phyloP scores from a whole-genome alignment of 2,888 invertebrate species.

The Meghimatium bilineatum region DNA sequence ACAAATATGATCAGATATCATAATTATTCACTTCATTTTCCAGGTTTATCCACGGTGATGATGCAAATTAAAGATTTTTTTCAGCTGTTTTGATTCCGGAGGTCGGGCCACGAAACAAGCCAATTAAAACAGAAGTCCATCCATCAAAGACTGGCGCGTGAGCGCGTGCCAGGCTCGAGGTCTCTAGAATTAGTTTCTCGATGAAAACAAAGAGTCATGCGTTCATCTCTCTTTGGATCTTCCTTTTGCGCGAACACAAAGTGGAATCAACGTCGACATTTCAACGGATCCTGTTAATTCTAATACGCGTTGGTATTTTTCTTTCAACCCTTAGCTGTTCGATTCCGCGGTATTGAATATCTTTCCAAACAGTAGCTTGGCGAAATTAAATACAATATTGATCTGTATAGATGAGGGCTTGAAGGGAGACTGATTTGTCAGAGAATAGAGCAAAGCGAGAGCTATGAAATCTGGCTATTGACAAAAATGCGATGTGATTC shows the following conservation, averaged over 20 bases:
- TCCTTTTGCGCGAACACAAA: slow-evolving; percentile 25
- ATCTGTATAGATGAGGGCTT: slow-evolving; percentile 21
- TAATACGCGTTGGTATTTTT: slow-evolving; percentile 31
- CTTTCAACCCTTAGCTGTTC: slow-evolving; percentile 4
- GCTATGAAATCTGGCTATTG: neutral
- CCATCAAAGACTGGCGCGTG: slow-evolving; percentile 25
- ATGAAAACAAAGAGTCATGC: slow-evolving; percentile 34
- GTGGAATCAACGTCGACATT: slow-evolving; percentile 35
- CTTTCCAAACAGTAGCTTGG: slow-evolving; percentile 2
- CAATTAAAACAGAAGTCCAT: slow-evolving; percentile 38
- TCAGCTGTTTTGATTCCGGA: slow-evolving; percentile 13
- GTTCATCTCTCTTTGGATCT: neutral
- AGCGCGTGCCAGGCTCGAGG: slow-evolving; percentile 26
- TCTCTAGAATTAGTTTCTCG: slow-evolving; percentile 28
- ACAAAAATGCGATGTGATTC: neutral
- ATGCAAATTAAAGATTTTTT: slow-evolving; percentile 22
- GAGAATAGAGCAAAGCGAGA: neutral
- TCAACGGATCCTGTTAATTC: slow-evolving; percentile 23
- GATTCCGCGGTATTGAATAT: slow-evolving; percentile 21
- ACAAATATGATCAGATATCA: slow-evolving; percentile 7
- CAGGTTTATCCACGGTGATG: slow-evolving; percentile 4
- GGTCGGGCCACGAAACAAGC: slow-evolving; percentile 32
- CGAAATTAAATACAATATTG: slow-evolving; percentile 16
- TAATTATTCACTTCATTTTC: slow-evolving; percentile 29
- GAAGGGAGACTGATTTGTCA: neutral